Percentiles rank a stretch among this genome's conserved stretches.
phyloP scores from a whole-genome alignment of 92 coral and sea anemone genomes.

The Heliopora coerulea region DNA sequence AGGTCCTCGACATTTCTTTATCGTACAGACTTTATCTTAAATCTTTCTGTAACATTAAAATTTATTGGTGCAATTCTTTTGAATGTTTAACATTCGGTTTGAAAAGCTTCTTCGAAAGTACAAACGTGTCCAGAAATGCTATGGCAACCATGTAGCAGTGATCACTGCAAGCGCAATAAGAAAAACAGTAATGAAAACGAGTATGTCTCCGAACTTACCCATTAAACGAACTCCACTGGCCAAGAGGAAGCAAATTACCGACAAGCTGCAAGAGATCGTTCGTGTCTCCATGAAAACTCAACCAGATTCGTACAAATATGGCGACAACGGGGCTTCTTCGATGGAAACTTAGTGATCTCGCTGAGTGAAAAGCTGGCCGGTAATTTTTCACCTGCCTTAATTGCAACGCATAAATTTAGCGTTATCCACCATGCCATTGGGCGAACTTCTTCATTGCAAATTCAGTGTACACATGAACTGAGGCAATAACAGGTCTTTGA shows the following conservation, averaged over 20 bases:
- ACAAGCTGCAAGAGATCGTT: not conserved
- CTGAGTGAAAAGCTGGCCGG: conserved; percentile 4
- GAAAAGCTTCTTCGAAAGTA: too few species aligned
- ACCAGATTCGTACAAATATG: not conserved
- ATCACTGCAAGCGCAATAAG: not conserved
- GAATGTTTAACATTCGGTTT: too few species aligned
- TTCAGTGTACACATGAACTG: conserved; percentile 17
- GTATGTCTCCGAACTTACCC: conserved; percentile 53
- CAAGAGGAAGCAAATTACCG: not conserved
- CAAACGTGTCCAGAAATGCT: too few species aligned
- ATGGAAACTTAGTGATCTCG: conserved; percentile 3
- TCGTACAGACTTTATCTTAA: not conserved
- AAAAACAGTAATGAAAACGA: conserved; percentile 8
- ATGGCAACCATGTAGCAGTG: too few species aligned
- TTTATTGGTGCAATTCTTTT: too few species aligned
- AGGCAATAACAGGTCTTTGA: conserved; percentile 31
- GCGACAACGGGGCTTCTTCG: too few species aligned
- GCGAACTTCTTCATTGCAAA: conserved; percentile 7
- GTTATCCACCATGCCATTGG: conserved; percentile 9
- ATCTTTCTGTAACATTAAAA: too few species aligned
- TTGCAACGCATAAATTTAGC: conserved; percentile 26
- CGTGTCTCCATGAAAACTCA: conserved; percentile 22
- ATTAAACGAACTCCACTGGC: not conserved
- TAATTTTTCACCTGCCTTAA: conserved; percentile 31
- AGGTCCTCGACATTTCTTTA: too few species aligned